A percentile compares a stretch with the other conserved stretches of the same genome.
Conservation (phyloP, 2,797 vertebrate species). For the Xerus rutilus region DNA sequence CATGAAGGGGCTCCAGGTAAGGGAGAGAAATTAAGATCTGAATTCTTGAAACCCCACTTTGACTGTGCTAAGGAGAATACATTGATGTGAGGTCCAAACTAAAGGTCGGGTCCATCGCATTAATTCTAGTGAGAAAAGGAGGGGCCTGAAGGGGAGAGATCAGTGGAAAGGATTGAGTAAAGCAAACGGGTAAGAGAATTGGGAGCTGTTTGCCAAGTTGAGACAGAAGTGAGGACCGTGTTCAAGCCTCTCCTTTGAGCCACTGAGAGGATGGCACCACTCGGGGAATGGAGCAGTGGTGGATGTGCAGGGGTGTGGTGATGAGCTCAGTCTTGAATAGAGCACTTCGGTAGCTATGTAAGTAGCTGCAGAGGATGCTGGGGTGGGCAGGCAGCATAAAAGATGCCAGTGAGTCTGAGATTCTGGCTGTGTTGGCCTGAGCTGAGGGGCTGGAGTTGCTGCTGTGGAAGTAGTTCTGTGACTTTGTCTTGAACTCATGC, state of each 20-base stretch:
- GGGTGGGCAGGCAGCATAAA: background rate
- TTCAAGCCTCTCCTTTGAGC: background rate
- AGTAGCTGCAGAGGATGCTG: background rate
- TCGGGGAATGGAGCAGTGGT: background rate
- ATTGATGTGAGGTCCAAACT: background rate
- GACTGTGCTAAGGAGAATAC: too few species aligned
- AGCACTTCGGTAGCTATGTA: background rate
- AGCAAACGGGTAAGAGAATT: background rate
- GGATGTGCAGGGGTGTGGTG: background rate
- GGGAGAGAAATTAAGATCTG: background rate
- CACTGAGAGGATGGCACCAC: background rate
- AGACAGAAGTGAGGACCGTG: background rate
- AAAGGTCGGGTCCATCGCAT: background rate
- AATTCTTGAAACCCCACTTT: background rate
- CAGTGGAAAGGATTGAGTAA: background rate
- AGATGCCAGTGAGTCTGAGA: background rate
- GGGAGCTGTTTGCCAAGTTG: background rate
- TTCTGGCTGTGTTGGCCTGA: background rate
- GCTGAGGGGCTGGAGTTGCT: too few species aligned
- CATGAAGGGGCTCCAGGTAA: background rate
- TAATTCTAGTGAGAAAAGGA: background rate
- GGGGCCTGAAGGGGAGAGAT: background rate
- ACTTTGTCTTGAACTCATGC: background rate
- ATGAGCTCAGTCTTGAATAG: background rate
- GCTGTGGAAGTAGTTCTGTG: background rate